phyloP scores from a whole-genome alignment of 2,113 vertebrate genomes.

The Cyphomyrus discorhynchus region DNA sequence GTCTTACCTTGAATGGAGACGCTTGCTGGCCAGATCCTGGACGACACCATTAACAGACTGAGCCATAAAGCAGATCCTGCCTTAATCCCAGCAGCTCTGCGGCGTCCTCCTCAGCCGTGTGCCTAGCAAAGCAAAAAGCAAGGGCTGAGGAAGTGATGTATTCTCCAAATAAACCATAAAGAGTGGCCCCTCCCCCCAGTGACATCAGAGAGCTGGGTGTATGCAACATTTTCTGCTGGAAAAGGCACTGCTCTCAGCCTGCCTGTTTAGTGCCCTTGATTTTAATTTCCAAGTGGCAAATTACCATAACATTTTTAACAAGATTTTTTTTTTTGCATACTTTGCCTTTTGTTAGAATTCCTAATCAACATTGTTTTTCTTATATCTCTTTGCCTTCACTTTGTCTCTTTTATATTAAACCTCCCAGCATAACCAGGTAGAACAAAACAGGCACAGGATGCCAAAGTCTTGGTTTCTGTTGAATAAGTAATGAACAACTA shows the following conservation, averaged over 20 bases:
- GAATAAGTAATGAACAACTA: background rate
- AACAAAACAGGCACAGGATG: background rate
- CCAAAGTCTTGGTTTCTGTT: background rate
- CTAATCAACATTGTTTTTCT: background rate
- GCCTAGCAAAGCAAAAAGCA: conserved; percentile 27
- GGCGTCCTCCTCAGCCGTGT: conserved; percentile 10
- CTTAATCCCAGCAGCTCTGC: background rate
- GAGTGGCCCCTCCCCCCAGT: conserved; percentile 46
- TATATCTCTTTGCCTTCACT: background rate
- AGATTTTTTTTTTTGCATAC: background rate
- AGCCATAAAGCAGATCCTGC: conserved; percentile 39
- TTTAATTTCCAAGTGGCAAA: background rate
- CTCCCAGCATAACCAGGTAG: background rate
- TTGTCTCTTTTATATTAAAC: background rate
- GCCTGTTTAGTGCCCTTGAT: background rate
- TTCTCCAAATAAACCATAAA: conserved; percentile 46
- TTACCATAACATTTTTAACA: background rate
- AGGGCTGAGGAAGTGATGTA: conserved; percentile 60
- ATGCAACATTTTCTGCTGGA: background rate
- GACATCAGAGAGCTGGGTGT: conserved; percentile 18
- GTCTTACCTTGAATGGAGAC: conserved; percentile 53
- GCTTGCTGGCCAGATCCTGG: conserved; percentile 43
- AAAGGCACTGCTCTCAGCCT: background rate
- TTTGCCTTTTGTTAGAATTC: background rate
- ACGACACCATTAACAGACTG: conserved; percentile 41